Evolutionary conservation across 2,888 invertebrate species (phyloP), one percentile per base, ranked within the genome.

Genomic region (Drosophila meridiana): DNA sequence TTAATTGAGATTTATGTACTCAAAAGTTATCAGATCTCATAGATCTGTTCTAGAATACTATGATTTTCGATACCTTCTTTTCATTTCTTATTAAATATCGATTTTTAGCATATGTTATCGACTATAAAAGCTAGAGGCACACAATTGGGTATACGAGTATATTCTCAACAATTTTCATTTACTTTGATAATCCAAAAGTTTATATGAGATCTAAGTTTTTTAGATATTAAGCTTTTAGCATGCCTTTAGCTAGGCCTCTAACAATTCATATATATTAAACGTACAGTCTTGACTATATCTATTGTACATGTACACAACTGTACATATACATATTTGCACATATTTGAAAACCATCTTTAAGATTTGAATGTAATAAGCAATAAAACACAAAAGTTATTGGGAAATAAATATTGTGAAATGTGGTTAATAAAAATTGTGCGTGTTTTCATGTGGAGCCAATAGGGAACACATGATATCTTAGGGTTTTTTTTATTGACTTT

Each of bases 401-500:
- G 2, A 40, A 40, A 30, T 40, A 38, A 55, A 55, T 28, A 28
- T 55, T 55, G 26, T 5, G 14, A 26, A 53, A 36, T 53, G 26
- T 38, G 36, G 6, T n/a, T 53, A 26, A 52, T 34, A n/a, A 11
- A 6, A 14, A 36, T 11, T 53, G 34, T 55, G 53, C 38, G 14
- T 28, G 28, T 28, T 28, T 14, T 38, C 20, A 30, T 30, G 40
- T 28, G 8, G n/a, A 40, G 28, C 38, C 36, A 53, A 30, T n/a
- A 40, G 7, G 40, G 28, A 42, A 30, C 6, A 56, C 32, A 40
- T 40, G 48, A 32, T 40, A 50, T 26, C 30, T 32, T 14, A 2
- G 4, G 34, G 57, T 64, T 5, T 13, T 47, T 38, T 43, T 20
- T 43, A 20, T 80, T 87, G 89, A 74, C 89, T 88, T 59, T 77